Conservation (phyloP, 37 sponge, comb jelly and placozoan species). For the Cliona cf. orientalis region DNA sequence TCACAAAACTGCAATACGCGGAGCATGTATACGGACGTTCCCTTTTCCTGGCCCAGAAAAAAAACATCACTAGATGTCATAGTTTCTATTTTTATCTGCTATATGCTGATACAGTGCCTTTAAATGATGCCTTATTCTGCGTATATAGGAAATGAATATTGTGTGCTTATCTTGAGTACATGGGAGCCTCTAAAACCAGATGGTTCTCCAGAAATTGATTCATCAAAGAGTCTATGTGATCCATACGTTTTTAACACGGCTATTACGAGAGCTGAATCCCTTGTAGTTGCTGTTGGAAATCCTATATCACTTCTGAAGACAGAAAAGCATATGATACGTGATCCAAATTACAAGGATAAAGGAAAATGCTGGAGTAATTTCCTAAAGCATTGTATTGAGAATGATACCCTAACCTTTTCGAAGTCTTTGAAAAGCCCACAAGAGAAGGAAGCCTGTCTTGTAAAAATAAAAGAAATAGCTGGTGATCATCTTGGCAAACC, state of each 20-base stretch:
- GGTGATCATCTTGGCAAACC: too few species aligned
- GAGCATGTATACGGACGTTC: too few species aligned
- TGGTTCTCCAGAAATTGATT: constrained; percentile 9
- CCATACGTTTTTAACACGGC: constrained; percentile 54
- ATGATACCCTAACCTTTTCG: too few species aligned
- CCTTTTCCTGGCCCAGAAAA: too few species aligned
- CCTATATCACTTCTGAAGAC: constrained; percentile 35
- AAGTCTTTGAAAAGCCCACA: too few species aligned
- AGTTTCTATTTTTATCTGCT: too few species aligned
- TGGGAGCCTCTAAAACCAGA: constrained; percentile 43
- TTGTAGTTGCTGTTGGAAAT: constrained; percentile 62
- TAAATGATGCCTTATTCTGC: too few species aligned
- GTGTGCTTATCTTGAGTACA: constrained; percentile 50
- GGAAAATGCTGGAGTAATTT: constrained; percentile 60
- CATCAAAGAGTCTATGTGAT: constrained; percentile 54
- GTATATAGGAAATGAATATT: constrained; percentile 43
- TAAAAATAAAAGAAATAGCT: too few species aligned
- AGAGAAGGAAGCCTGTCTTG: too few species aligned
- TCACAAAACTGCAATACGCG: too few species aligned
- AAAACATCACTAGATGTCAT: too few species aligned
- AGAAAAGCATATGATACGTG: constrained; percentile 45
- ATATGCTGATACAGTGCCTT: too few species aligned
- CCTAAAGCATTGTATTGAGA: constrained; percentile 55
- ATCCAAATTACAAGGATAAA: constrained; percentile 25
- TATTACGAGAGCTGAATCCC: constrained; percentile 60